A percentile compares a stretch with the other conserved stretches of the same genome.
Conservation (phyloP, 2,888 invertebrate species). For the Tuta absoluta region DNA sequence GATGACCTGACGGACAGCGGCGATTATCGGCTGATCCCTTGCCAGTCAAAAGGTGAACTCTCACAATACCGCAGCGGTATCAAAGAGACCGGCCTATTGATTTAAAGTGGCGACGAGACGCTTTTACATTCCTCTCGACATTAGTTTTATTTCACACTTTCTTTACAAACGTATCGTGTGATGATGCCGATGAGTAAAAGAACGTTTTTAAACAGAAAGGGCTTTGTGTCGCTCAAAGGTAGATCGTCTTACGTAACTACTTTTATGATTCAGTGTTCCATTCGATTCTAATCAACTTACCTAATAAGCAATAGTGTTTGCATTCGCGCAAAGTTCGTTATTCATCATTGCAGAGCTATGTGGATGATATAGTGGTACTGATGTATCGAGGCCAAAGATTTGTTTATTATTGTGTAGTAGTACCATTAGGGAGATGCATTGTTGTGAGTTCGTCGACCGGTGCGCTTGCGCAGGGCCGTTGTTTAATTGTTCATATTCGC, state of each 20-base stretch:
- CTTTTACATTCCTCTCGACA: constrained; percentile 19
- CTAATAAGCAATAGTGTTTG: background rate
- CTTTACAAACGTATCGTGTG: constrained; percentile 8
- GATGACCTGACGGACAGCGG: constrained; percentile 73
- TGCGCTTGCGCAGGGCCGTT: constrained; percentile 44
- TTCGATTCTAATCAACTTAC: background rate
- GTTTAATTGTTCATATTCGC: constrained; percentile 57
- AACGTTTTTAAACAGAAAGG: background rate
- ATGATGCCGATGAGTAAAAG: constrained; percentile 19
- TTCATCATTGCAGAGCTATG: constrained; percentile 23
- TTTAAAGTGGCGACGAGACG: constrained; percentile 25
- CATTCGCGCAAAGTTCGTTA: constrained; percentile 16
- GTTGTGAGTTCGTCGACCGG: constrained; percentile 52
- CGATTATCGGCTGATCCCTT: constrained; percentile 68
- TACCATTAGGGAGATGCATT: constrained; percentile 39
- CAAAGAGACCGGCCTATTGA: constrained; percentile 50
- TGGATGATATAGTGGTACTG: constrained; percentile 32
- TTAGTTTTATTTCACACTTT: constrained; percentile 21
- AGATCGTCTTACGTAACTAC: background rate
- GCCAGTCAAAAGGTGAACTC: constrained; percentile 63
- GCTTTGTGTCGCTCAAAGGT: background rate
- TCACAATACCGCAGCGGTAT: constrained; percentile 65
- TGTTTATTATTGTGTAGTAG: constrained; percentile 26
- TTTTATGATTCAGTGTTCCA: background rate
- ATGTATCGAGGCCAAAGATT: constrained; percentile 48